Evolutionary conservation across 1,140 invertebrate genomes (phyloP), one percentile per base, ranked within the genome.

Genomic region (Psilanteris sp.): DNA sequence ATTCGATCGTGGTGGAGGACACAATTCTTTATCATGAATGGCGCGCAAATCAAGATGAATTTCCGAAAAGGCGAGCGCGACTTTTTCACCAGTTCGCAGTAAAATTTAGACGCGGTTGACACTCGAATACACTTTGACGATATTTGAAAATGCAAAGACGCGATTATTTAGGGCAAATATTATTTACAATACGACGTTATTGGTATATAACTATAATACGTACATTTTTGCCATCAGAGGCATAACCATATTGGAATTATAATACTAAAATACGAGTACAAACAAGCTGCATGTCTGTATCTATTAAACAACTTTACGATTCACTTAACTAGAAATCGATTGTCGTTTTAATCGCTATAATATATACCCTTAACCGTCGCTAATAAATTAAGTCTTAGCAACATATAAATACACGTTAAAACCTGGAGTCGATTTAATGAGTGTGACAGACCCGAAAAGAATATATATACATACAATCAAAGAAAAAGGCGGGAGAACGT

Each of bases 401-500:
- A 37, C 26, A n/a, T n/a, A 1, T 9, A 39, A 37, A 32, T 22
- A 14, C 22, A 44, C 31, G 37, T 36, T 61, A 22, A 44, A 57
- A 54, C 10, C 32, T 14, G 31, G 39, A 48, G 64, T 54, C 44
- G 70, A 43, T 61, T 54, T 52, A 74, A 74, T 64, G 54, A 61
- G 15, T 74, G 26, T 37, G 36, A 54, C 59, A 57, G 32, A 36
- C 24, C 16, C 6, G 11, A 68, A 76, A 44, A 46, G 43, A 59
- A 70, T 64, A 52, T 16, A n/a, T n/a, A 62, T 59, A 41, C 41
- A 64, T 59, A 59, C 31, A 61, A 66, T 77, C 44, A 52, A 50
- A 43, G 54, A 70, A 74, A 78, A 76, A 68, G 57, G 32, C 46
- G 26, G 55, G 26, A 13, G 73, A 71, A 80, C 78, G 71, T 77